Base-by-base conservation (phyloP, 2,113 vertebrate species). In the Ancistrus triradiatus region DNA sequence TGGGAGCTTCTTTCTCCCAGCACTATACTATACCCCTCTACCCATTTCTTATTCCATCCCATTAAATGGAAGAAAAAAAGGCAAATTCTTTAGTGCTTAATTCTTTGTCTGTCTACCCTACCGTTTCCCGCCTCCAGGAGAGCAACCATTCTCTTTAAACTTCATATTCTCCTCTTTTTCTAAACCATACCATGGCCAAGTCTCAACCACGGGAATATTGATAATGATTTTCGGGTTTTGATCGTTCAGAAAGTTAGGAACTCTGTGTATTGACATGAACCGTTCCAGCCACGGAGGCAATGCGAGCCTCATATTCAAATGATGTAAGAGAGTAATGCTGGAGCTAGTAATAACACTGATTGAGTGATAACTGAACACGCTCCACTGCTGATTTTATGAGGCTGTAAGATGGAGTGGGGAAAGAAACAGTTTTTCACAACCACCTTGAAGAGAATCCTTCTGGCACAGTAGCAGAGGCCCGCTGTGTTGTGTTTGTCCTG, bases 1-100 rank as follows among this genome's bases (percentile, higher is more conserved):
- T 62, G 74, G 75, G 63, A 76, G 65, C 79, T 72, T 72, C 70
- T 76, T 77, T 38, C 77, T 75, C 74, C 73, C 76, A 53, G n/a
- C 63, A 72, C 58, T 48, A 66, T 46, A 44, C n/a, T n/a, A n/a
- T 75, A 51, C 55, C 52, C 65, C 63, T 49, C 64, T 55, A 18
- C 19, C 69, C 67, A 59, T 74, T 74, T 75, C 35, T 52, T 77
- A 68, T 70, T 77, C 78, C 68, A 50, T 69, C 61, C 73, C 24
- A 63, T 74, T 63, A 65, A 70, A 83, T 48, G 52, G 43, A 19
- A 46, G 55, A 19, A 48, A 65, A 73, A 69, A 74, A 61, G 50
- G 19, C 37, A 42, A 48, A 78, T 74, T 77, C 68, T 67, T 79
- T 65, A 5, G 7, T 18, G 64, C 60, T 79, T 65, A 5, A 6